phyloP scores from a whole-genome alignment of 1,140 invertebrate species.

The Drosophila erecta region DNA sequence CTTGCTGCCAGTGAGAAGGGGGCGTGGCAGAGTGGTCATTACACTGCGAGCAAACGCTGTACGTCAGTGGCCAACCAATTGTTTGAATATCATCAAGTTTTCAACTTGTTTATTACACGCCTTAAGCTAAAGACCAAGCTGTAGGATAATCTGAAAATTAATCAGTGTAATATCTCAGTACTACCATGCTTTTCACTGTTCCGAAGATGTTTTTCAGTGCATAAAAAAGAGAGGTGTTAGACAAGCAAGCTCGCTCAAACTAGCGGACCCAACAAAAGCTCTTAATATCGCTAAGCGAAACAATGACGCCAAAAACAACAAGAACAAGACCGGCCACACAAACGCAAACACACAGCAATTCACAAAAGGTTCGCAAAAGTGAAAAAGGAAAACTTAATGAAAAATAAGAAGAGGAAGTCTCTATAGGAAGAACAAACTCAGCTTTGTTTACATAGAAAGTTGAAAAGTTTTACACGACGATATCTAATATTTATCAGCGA shows the following conservation, averaged over 20 bases:
- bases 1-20: constrained; percentile 8
- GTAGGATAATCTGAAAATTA: not conserved
- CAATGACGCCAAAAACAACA: constrained; percentile 30
- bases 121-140: no score
- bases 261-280: constrained; percentile 34
- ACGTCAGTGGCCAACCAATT: no score
- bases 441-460: constrained; percentile 20
- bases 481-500: constrained; percentile 36
- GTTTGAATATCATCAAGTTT: no score
- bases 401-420: constrained; percentile 6
- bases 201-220: not conserved
- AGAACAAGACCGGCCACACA: constrained; percentile 5
- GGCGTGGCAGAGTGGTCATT: constrained; percentile 4
- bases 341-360: not conserved
- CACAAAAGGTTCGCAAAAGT: constrained; percentile 8
- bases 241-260: constrained; percentile 16
- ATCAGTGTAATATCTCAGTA: not conserved
- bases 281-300: constrained; percentile 45
- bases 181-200: not conserved
- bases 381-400: constrained; percentile 28
- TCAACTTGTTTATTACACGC: no score
- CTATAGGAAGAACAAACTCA: constrained; percentile 28
- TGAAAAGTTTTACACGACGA: constrained; percentile 24
- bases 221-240: constrained; percentile 9
- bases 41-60: not conserved